Conservation (phyloP, 2,888 invertebrate genomes). For the Conus canariensis region DNA sequence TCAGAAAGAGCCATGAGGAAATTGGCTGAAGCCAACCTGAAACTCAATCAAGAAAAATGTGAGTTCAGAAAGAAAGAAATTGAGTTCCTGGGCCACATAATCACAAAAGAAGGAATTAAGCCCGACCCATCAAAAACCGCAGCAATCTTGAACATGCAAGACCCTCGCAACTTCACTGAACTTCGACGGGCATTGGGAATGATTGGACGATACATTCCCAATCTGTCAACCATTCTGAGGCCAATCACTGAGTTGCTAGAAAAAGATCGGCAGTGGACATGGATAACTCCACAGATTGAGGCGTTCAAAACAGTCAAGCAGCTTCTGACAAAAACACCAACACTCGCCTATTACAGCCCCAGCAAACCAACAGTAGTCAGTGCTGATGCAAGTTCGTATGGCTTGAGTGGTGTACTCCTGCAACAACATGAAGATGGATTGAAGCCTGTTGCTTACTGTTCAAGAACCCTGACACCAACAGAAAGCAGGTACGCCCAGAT, state of each 20-base stretch:
- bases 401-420: slow-evolving; percentile 7
- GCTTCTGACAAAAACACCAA: not conserved
- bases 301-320: slow-evolving; percentile 27
- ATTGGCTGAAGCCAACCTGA: not conserved
- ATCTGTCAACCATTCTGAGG: slow-evolving; percentile 15
- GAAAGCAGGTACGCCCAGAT: not conserved
- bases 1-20: not conserved
- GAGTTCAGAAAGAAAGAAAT: slow-evolving; percentile 10
- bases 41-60: slow-evolving; percentile 11
- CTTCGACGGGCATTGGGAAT: slow-evolving; percentile 4
- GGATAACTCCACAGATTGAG: not conserved
- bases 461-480: not conserved
- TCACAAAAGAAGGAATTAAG: not conserved
- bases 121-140: not conserved
- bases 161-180: slow-evolving; percentile 11
- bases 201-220: slow-evolving; percentile 7
- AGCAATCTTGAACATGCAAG: not conserved
- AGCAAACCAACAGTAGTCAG: not conserved
- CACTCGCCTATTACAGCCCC: not conserved
- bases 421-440: not conserved
- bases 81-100: not conserved
- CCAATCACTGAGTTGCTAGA: slow-evolving; percentile 18
- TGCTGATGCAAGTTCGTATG: slow-evolving; percentile 16
- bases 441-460: slow-evolving; percentile 16
- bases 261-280: slow-evolving; percentile 8